Evolutionary conservation across 2,888 invertebrate species (phyloP).

Genomic region (Mallateleia sp.): DNA sequence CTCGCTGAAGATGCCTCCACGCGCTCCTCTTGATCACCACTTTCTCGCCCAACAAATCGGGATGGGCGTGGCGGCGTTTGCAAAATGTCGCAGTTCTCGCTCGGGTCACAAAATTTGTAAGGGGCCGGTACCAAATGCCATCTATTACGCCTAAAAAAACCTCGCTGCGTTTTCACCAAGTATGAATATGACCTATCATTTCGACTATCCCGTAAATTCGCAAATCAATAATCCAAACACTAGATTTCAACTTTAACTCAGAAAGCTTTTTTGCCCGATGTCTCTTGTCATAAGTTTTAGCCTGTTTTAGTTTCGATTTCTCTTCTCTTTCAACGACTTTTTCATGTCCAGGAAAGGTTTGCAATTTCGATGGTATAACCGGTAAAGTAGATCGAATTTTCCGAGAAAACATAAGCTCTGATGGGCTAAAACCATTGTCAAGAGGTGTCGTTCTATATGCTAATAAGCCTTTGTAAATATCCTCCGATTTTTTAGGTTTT

Average conservation of each 20-base stretch:
- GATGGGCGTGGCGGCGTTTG: background rate
- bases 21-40: too few relatives aligned
- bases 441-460: conserved; percentile 50
- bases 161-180: background rate
- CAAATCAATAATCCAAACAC: background rate
- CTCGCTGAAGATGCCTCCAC: too few relatives aligned
- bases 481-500: conserved; percentile 5
- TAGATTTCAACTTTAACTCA: background rate
- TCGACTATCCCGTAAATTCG: background rate
- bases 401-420: conserved; percentile 55
- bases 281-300: background rate
- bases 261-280: background rate
- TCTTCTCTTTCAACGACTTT: background rate
- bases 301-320: background rate
- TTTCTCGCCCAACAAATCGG: too few relatives aligned
- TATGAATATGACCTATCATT: background rate
- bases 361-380: conserved; percentile 25
- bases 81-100: background rate
- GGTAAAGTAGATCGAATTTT: conserved; percentile 68
- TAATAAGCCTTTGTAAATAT: background rate
- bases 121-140: background rate
- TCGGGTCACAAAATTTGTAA: background rate
- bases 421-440: background rate
- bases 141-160: background rate
- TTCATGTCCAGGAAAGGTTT: background rate